Base-by-base conservation (phyloP, 2,797 vertebrate species). In the Tolypeutes matacus region DNA sequence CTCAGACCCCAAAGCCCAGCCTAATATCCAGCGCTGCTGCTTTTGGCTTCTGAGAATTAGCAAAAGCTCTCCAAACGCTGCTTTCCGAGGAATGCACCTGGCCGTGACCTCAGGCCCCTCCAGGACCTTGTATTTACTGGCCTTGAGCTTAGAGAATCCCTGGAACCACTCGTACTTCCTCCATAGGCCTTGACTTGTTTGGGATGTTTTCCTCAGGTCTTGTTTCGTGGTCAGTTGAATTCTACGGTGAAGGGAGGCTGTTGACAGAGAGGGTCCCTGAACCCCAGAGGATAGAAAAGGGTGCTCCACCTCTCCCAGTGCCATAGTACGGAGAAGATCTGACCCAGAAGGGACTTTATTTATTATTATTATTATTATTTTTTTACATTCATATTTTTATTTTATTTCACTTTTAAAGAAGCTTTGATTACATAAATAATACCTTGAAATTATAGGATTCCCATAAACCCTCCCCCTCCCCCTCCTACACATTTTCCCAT, bases 261-360 rank as follows among this genome's bases (percentile, higher is more conserved):
- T 14, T 46, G 25, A 51, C 10, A 51, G 14, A 75, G 18, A 17
- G n/a, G 3, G 14, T 49, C 13, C 23, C 21, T 23, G 27, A 60
- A 7, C 12, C 6, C 31, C n/a, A 53, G 51, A 56, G 20, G 49
- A 12, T 6, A 46, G 62, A 17, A 31, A 73, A 75, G 25, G 86
- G 14, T 15, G 46, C 0, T 1, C 6, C 51, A 36, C 83, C n/a
- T 60, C 36, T 85, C 39, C 72, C 76, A 36, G 29, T 2, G 10
- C 9, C 31, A 15, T 0, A 15, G 27, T 29, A 7, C 3, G 11
- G 29, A 62, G 34, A 67, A n/a, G 7, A 36, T 1, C 3, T 3
- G 17, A 80, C 27, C 70, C 20, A 11, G 67, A 53, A 83, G 20
- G n/a, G 76, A 62, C 15, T 89, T 29, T 3, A 39, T 39, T 39